Conservation (phyloP, 2,888 invertebrate species). For the Odiellus spinosus region DNA sequence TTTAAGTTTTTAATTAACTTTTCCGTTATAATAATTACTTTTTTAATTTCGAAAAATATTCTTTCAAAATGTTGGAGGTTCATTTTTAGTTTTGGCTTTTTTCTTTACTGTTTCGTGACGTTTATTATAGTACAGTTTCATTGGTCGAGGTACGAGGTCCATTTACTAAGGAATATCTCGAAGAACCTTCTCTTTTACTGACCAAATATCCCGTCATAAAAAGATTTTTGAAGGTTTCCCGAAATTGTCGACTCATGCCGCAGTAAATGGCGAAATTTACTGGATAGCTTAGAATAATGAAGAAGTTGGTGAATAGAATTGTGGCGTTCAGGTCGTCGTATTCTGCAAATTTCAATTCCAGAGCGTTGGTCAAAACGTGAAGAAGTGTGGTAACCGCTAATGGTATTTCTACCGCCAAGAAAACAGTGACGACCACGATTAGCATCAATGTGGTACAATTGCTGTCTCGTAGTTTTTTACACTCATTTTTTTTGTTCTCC, state of each 20-base stretch:
- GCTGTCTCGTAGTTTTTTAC: slow-evolving; percentile 43
- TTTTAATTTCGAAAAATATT: no score
- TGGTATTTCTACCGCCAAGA: slow-evolving; percentile 65
- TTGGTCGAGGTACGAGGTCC: slow-evolving; percentile 61
- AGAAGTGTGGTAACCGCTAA: slow-evolving; percentile 63
- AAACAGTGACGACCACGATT: slow-evolving; percentile 70
- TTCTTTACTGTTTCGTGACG: background rate
- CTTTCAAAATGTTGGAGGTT: no score
- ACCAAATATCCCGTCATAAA: slow-evolving; percentile 40
- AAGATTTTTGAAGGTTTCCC: slow-evolving; percentile 71
- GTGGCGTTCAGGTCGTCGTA: slow-evolving; percentile 60
- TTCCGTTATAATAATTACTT: no score
- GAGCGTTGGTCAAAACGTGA: slow-evolving; percentile 46
- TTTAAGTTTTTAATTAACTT: no score
- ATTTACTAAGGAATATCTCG: slow-evolving; percentile 62
- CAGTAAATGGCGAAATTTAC: slow-evolving; percentile 91
- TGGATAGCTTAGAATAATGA: slow-evolving; percentile 48
- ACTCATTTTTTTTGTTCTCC: slow-evolving; percentile 44
- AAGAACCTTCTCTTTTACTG: slow-evolving; percentile 38
- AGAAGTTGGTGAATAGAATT: slow-evolving; percentile 71
- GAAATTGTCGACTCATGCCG: slow-evolving; percentile 84
- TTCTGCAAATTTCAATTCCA: slow-evolving; percentile 35
- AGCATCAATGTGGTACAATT: slow-evolving; percentile 76
- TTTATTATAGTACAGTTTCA: slow-evolving; percentile 54
- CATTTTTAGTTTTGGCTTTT: no score